These are phyloP conservation scores for Alligator mississippiensis DNA, from an alignment of 2,113 vertebrate genomes.

Conservation along the genomic window DNA sequence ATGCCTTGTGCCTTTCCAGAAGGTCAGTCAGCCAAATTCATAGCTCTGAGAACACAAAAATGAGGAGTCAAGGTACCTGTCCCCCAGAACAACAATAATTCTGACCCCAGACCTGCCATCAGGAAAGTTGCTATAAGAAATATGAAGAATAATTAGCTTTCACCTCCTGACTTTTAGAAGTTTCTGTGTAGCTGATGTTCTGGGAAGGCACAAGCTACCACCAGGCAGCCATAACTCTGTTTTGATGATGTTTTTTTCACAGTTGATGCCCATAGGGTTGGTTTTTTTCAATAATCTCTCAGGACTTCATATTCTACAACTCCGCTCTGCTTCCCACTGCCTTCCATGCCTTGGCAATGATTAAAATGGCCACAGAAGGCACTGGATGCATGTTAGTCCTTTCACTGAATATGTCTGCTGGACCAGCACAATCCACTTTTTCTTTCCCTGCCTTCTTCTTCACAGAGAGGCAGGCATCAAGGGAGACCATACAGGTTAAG, in stretches of 20 bases:
- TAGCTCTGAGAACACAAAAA: too few relatives aligned
- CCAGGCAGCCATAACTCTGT: too few relatives aligned
- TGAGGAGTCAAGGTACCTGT: too few relatives aligned
- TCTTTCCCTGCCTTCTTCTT: not conserved
- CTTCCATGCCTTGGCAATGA: not conserved
- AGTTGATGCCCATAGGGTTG: too few relatives aligned
- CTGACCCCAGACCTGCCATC: too few relatives aligned
- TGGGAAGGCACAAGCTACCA: not conserved
- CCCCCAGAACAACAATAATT: too few relatives aligned
- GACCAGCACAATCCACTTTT: not conserved
- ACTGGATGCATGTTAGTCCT: not conserved
- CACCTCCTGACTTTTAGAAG: not conserved
- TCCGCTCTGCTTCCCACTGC: not conserved
- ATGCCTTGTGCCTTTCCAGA: too few relatives aligned
- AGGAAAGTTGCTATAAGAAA: too few relatives aligned
- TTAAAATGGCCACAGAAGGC: not conserved
- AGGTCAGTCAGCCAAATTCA: too few relatives aligned
- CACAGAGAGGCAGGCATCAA: not conserved
- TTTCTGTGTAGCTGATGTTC: rapidly evolving
- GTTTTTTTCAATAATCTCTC: too few relatives aligned
- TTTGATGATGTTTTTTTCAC: too few relatives aligned
- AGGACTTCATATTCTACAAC: not conserved
- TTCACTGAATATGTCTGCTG: not conserved
- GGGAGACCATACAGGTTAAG: not conserved
- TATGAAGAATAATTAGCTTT: too few relatives aligned